Evolutionary conservation across 2,113 vertebrate species (phyloP).

Genomic region (Siniperca chuatsi): DNA sequence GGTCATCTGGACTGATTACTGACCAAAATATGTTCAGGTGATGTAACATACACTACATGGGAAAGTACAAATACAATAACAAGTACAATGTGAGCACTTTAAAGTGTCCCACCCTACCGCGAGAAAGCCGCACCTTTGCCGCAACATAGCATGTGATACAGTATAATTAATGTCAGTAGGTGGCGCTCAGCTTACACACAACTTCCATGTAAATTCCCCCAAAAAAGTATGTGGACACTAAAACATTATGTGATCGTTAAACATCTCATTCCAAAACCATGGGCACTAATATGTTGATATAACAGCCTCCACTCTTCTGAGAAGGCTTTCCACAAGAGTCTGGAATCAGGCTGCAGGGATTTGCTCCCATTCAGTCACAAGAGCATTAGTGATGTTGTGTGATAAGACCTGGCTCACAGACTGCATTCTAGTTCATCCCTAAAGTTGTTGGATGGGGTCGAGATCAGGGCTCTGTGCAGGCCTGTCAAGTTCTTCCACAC

Average conservation of each 20-base stretch:
- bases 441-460: not conserved
- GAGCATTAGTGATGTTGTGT: not conserved
- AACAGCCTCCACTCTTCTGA: constrained; percentile 6
- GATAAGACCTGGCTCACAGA: not conserved
- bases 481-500: not conserved
- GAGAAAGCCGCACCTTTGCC: no score
- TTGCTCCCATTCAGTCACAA: constrained; percentile 25
- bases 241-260: not conserved
- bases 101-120: not conserved
- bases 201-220: not conserved
- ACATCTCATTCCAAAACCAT: not conserved
- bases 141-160: not conserved
- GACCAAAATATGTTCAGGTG: not conserved
- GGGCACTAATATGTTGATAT: not conserved
- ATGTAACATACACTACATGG: not conserved
- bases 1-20: not conserved
- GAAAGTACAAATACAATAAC: no score
- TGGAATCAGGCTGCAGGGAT: not conserved
- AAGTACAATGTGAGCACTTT: not conserved
- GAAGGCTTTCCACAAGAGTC: constrained; percentile 14
- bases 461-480: not conserved
- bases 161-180: not conserved
- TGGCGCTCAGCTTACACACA: not conserved
- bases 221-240: not conserved
- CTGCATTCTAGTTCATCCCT: not conserved